These are phyloP conservation scores for Limnodromus scolopaceus DNA, from an alignment of 2,797 vertebrate species.

Conservation along the genomic window DNA sequence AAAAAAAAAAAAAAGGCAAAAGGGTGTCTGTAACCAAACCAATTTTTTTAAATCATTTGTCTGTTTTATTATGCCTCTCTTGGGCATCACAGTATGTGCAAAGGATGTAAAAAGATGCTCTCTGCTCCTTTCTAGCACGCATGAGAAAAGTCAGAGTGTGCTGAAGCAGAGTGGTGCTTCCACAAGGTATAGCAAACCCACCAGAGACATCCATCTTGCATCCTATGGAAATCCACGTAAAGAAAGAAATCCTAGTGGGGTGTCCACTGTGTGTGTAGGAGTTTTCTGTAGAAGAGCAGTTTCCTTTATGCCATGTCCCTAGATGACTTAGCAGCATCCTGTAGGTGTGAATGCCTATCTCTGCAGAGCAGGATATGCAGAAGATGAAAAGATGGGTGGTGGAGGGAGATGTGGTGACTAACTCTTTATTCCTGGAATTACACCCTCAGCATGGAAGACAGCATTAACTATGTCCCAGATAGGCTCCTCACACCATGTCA, in stretches of 20 bases:
- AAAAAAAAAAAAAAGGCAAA: not conserved
- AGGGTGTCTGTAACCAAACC: not conserved
- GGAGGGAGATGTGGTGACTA: conserved; percentile 1
- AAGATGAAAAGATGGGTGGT: not conserved
- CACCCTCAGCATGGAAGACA: not conserved
- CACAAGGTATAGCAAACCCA: not conserved
- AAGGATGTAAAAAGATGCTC: not conserved
- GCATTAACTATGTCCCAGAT: not conserved
- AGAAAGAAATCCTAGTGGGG: not conserved
- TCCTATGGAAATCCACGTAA: not conserved
- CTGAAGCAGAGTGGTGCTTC: not conserved
- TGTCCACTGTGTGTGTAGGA: not conserved
- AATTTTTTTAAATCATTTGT: not conserved
- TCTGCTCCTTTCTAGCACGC: not conserved
- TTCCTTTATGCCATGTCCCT: not conserved
- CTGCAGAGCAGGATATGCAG: not conserved
- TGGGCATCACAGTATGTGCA: not conserved
- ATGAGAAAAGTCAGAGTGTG: not conserved
- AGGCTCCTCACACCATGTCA: not conserved
- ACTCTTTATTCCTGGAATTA: conserved; percentile 13
- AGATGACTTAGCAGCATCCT: not conserved
- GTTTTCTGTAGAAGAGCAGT: not conserved
- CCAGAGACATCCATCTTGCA: not conserved
- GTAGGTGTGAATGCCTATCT: conserved; percentile 27
- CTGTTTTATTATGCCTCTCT: not conserved